phyloP scores from a whole-genome alignment of 1,140 invertebrate species.

The Agrypnia vestita region DNA sequence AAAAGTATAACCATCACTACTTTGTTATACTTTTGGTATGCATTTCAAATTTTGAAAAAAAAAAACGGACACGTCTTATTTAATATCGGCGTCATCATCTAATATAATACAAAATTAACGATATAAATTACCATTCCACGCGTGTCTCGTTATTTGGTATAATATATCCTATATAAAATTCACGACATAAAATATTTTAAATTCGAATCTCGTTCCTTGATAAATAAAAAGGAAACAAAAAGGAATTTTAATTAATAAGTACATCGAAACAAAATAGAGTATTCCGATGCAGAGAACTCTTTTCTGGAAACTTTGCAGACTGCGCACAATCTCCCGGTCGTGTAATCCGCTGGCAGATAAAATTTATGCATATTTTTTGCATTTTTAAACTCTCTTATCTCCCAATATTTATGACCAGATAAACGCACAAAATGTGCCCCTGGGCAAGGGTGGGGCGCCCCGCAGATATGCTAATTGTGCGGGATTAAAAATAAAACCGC shows the following conservation, averaged over 20 bases:
- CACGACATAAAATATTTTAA: no score
- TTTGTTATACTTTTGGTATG: no score
- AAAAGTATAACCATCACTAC: no score
- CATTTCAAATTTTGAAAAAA: no score
- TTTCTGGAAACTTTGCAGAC: constrained; percentile 56
- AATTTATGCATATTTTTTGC: constrained; percentile 52
- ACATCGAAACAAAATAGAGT: constrained; percentile 34
- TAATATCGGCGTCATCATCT: no score
- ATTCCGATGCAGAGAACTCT: constrained; percentile 48
- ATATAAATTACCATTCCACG: no score
- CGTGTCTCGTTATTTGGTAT: no score
- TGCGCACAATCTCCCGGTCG: constrained; percentile 23
- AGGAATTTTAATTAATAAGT: constrained; percentile 30
- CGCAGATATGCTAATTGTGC: constrained; percentile 59
- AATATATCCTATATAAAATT: no score
- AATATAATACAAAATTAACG: no score
- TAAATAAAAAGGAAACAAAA: neutral
- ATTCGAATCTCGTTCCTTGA: no score
- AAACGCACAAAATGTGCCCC: constrained; percentile 55
- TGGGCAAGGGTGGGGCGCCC: constrained; percentile 33
- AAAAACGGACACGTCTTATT: no score
- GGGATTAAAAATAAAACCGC: constrained; percentile 62
- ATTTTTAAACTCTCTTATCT: constrained; percentile 57
- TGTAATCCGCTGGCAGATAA: constrained; percentile 54
- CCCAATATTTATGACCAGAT: constrained; percentile 62